These are phyloP conservation scores for Eurystomus glaucurus DNA, from an alignment of 2,797 vertebrate genomes.

Conservation along the genomic window DNA sequence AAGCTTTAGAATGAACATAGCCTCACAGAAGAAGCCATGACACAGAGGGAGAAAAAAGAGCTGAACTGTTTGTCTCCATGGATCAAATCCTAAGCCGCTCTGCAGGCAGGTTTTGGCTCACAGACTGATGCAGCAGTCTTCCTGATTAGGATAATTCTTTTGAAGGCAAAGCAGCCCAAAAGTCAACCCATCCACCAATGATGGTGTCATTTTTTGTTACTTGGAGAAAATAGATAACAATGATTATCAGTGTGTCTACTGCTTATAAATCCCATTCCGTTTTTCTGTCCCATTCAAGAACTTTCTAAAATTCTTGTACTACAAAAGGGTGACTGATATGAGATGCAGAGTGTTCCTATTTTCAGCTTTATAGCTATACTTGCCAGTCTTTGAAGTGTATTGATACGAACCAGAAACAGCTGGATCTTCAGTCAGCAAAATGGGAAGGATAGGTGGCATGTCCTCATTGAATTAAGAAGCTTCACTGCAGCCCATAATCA, in stretches of 20 bases:
- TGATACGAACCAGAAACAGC: constrained; percentile 8
- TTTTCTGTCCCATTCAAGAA: not conserved
- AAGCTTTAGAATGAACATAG: not conserved
- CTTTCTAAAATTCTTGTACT: constrained; percentile 27
- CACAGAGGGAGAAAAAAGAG: not conserved
- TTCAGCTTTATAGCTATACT: constrained; percentile 19
- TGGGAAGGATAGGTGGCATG: not conserved
- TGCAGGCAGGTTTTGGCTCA: not conserved
- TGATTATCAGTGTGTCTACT: not conserved
- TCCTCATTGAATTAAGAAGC: constrained; percentile 54
- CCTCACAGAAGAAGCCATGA: not conserved
- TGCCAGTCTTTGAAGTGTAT: constrained; percentile 31
- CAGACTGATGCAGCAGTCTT: not conserved
- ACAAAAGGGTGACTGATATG: constrained; percentile 12
- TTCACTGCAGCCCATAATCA: constrained; percentile 38
- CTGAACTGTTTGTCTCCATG: not conserved
- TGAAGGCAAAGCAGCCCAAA: not conserved
- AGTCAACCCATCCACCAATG: not conserved
- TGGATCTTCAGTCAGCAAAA: constrained; percentile 52
- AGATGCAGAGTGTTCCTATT: constrained; percentile 17
- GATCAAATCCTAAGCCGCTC: not conserved
- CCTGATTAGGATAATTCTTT: not conserved
- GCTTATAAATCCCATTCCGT: not conserved
- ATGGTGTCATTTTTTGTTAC: not conserved
- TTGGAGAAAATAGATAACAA: not conserved